Percentiles rank a stretch among this genome's conserved stretches.
Evolutionary conservation across 2,888 invertebrate species (phyloP).

Genomic region (Ochlodes sylvanus): DNA sequence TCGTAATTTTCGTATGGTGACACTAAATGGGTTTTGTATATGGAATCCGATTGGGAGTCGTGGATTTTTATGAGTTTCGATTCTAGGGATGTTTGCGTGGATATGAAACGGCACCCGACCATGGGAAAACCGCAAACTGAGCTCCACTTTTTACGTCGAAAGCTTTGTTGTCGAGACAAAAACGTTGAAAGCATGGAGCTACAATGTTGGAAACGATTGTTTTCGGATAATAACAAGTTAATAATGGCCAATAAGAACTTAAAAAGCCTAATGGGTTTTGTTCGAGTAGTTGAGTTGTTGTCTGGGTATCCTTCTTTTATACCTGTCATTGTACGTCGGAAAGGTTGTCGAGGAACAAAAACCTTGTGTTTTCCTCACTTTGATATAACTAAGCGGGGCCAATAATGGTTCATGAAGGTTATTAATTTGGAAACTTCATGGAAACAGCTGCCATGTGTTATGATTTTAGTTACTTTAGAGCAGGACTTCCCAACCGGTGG

Average conservation of each 20-base stretch:
- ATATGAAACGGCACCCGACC: constrained; percentile 37
- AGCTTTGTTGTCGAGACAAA: constrained; percentile 36
- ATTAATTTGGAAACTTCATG: too few relatives aligned
- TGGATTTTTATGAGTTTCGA: constrained; percentile 43
- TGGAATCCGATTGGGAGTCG: constrained; percentile 59
- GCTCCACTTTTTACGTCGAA: constrained; percentile 28
- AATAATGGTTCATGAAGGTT: background rate
- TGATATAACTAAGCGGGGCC: background rate
- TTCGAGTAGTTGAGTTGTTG: constrained; percentile 15
- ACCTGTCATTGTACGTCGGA: constrained; percentile 1
- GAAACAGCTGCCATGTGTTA: too few relatives aligned
- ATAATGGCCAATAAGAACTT: constrained; percentile 31
- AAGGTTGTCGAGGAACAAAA: background rate
- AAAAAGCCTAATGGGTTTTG: constrained; percentile 6
- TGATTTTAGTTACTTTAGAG: too few relatives aligned
- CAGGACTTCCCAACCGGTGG: too few relatives aligned
- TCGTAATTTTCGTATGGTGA: constrained; percentile 64
- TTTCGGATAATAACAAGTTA: constrained; percentile 37
- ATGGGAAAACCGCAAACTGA: constrained; percentile 38
- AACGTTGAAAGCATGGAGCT: constrained; percentile 24
- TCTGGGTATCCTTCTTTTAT: constrained; percentile 13
- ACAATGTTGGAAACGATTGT: constrained; percentile 35
- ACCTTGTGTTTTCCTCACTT: background rate
- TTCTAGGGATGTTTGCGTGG: constrained; percentile 39
- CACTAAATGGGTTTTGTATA: constrained; percentile 65